Conservation (phyloP, 1,140 invertebrate species). For the Pogonomyrmex barbatus region DNA sequence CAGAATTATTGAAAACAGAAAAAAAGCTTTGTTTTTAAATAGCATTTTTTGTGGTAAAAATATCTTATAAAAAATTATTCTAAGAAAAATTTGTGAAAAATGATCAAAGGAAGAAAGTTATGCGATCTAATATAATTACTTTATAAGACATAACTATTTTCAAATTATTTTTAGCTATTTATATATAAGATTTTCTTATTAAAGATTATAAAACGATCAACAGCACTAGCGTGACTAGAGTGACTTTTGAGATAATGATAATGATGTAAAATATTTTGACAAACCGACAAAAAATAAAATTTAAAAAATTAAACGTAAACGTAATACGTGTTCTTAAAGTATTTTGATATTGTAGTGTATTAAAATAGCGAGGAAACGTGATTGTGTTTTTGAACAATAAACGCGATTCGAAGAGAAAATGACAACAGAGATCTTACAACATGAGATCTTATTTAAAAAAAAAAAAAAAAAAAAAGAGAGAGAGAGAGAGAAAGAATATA, state of each 20-base stretch:
- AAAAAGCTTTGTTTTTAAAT: neutral
- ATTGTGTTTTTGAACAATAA: neutral
- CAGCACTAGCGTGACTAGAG: slow-evolving; percentile 53
- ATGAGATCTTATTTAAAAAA: too few relatives aligned
- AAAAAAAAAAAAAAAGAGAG: neutral
- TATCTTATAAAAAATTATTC: neutral
- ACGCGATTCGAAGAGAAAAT: neutral
- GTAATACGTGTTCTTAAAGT: slow-evolving; percentile 5
- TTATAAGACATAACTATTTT: neutral
- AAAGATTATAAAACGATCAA: slow-evolving; percentile 15
- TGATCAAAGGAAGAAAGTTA: neutral
- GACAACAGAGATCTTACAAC: too few relatives aligned
- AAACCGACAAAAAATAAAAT: neutral
- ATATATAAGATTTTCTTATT: neutral
- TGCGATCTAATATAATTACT: neutral
- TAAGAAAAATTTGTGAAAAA: neutral
- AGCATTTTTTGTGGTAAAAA: neutral
- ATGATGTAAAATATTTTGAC: slow-evolving; percentile 12
- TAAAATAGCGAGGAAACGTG: neutral
- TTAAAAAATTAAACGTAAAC: neutral
- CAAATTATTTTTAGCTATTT: neutral
- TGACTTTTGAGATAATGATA: slow-evolving; percentile 1
- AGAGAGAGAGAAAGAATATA: neutral
- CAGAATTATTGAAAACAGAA: neutral
- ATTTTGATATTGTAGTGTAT: neutral